These are phyloP conservation scores for Galeopsomyia nigrocyanea DNA, from an alignment of 2,888 invertebrate genomes.

Conservation along the genomic window DNA sequence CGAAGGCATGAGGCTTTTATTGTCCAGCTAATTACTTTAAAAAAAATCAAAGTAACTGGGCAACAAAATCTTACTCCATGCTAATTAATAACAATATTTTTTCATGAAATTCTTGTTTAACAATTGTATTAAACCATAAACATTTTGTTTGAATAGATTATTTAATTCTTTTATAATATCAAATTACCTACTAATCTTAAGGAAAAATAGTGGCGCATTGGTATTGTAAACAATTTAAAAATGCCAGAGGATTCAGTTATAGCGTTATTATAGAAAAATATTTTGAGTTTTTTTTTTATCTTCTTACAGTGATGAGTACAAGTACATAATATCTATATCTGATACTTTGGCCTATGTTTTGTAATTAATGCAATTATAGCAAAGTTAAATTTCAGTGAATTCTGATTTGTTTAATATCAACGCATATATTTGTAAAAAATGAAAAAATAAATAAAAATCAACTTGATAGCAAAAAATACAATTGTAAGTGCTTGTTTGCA, in stretches of 20 bases:
- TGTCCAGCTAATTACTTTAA: conserved; percentile 45
- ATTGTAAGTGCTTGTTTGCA: conserved; percentile 29
- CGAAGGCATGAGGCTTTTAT: conserved; percentile 35
- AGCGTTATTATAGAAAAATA: conserved; percentile 34
- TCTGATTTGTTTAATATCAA: conserved; percentile 27
- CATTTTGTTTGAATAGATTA: too few species aligned
- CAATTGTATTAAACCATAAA: too few species aligned
- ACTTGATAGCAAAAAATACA: conserved; percentile 2
- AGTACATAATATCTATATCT: conserved; percentile 36
- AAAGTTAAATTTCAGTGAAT: conserved; percentile 28
- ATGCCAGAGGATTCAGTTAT: conserved; percentile 41
- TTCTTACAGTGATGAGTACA: conserved; percentile 31
- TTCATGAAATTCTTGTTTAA: conserved; percentile 39
- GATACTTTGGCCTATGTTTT: conserved; percentile 41
- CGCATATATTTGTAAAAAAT: conserved; percentile 29
- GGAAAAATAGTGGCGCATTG: conserved; percentile 20
- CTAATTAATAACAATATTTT: conserved; percentile 43
- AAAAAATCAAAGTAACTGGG: conserved; percentile 41
- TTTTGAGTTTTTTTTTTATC: conserved; percentile 23
- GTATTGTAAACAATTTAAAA: conserved; percentile 36
- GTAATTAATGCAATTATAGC: conserved; percentile 13
- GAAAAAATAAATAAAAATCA: conserved; percentile 3
- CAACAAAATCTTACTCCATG: conserved; percentile 38
- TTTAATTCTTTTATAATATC: conserved; percentile 12
- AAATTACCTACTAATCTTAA: conserved; percentile 32